A percentile compares a stretch with the other conserved stretches of the same genome.
These are phyloP conservation scores for Notothenia coriiceps DNA, from an alignment of 2,113 vertebrate species.

Conservation along the genomic window DNA sequence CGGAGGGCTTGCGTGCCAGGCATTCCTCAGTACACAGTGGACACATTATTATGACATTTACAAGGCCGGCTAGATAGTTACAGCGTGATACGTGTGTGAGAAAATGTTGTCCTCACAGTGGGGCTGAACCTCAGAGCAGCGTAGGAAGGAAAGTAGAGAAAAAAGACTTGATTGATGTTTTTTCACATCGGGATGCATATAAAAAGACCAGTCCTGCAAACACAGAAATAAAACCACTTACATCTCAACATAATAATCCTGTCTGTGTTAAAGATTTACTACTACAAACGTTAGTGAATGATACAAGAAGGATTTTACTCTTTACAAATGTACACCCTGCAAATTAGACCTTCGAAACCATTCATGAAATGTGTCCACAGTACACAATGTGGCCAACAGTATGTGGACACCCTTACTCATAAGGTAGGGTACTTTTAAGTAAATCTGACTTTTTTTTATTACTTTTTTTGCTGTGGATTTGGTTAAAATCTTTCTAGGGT, in stretches of 20 bases:
- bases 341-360: too few relatives aligned
- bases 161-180: background rate
- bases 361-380: too few relatives aligned
- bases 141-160: background rate
- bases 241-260: background rate
- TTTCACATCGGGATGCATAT: background rate
- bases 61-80: slow-evolving; percentile 70
- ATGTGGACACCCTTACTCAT: too few relatives aligned
- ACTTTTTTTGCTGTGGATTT: too few relatives aligned
- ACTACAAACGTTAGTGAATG: background rate
- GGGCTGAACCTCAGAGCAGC: slow-evolving; percentile 12
- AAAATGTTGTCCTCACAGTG: slow-evolving; percentile 56
- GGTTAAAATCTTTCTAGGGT: too few relatives aligned
- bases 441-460: too few relatives aligned
- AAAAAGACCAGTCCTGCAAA: background rate
- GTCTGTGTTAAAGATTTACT: background rate
- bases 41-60: slow-evolving; percentile 84
- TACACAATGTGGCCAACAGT: too few relatives aligned
- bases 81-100: slow-evolving; percentile 65
- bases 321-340: too few relatives aligned
- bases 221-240: background rate
- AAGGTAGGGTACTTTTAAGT: too few relatives aligned
- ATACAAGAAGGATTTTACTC: too few relatives aligned
- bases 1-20: slow-evolving; percentile 75
- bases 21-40: slow-evolving; percentile 83